These are phyloP conservation scores for Syngnathus acus DNA, from an alignment of 2,797 vertebrate species.

Conservation along the genomic window DNA sequence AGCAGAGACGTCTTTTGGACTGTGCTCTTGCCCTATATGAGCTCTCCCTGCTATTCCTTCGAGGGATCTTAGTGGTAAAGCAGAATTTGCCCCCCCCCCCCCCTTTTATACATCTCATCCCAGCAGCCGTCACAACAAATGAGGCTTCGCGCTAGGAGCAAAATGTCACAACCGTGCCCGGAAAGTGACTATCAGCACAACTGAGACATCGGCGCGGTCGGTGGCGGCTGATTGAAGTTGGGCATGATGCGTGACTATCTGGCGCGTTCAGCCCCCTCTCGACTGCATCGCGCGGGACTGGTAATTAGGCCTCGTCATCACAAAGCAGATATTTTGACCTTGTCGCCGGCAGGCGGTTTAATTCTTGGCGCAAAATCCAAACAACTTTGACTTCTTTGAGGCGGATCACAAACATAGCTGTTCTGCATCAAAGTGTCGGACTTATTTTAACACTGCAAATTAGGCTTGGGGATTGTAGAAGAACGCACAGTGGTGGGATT, in stretches of 20 bases:
- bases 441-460: conserved; percentile 17
- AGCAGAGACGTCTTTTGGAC: background rate
- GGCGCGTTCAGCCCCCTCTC: conserved; percentile 19
- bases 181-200: conserved; percentile 43
- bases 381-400: conserved; percentile 18
- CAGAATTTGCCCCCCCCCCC: conserved; percentile 29
- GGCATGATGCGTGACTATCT: conserved; percentile 30
- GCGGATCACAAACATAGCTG: conserved; percentile 17
- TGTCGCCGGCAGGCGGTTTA: conserved; percentile 23
- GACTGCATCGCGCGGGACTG: conserved; percentile 17
- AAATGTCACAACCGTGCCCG: conserved; percentile 45
- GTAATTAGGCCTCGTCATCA: conserved; percentile 40
- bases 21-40: background rate
- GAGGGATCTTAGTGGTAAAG: conserved; percentile 35
- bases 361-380: conserved; percentile 11
- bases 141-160: conserved; percentile 32
- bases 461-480: background rate
- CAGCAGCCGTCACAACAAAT: conserved; percentile 55
- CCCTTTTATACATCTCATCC: conserved; percentile 20
- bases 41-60: background rate
- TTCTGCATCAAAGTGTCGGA: conserved; percentile 24
- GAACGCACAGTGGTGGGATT: background rate
- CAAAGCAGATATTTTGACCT: conserved; percentile 39
- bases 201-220: conserved; percentile 28
- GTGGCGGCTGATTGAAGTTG: conserved; percentile 47